Percentiles rank a stretch among this genome's conserved stretches.
phyloP scores from a whole-genome alignment of 2,113 vertebrate genomes.

The Asarcornis scutulata region DNA sequence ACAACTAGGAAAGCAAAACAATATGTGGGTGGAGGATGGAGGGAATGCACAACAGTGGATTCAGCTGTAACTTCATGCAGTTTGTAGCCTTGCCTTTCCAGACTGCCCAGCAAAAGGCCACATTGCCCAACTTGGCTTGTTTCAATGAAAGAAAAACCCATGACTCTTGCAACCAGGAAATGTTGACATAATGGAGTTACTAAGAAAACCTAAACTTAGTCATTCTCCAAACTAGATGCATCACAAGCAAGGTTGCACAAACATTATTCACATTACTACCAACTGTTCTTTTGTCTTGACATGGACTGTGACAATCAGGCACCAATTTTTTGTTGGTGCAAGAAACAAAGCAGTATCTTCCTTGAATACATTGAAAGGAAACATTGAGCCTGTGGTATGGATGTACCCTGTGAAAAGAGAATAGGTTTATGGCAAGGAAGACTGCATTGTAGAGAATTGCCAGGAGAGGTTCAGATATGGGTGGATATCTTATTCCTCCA shows the following conservation, averaged over 20 bases:
- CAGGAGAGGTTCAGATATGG: accelerated
- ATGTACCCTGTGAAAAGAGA: background rate
- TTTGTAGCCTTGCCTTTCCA: background rate
- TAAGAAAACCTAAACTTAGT: constrained; percentile 7
- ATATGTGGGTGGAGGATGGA: background rate
- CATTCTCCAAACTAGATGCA: background rate
- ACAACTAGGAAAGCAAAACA: background rate
- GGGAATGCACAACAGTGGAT: background rate
- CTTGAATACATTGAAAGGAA: background rate
- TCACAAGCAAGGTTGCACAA: background rate
- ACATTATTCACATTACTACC: background rate
- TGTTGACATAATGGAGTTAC: background rate
- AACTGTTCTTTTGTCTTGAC: background rate
- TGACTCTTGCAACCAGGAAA: constrained; percentile 20
- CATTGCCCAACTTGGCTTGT: background rate
- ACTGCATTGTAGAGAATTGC: background rate
- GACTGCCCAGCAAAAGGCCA: background rate
- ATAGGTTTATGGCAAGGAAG: background rate
- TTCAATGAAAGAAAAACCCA: background rate
- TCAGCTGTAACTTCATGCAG: background rate
- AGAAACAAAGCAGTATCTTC: background rate
- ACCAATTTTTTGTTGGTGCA: background rate
- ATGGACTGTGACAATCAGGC: background rate
- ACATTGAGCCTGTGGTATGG: background rate
- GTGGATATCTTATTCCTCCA: background rate